Percentiles rank a stretch among this genome's conserved stretches.
Evolutionary conservation across 2,113 vertebrate species (phyloP).

Genomic region (Bufo bufo): DNA sequence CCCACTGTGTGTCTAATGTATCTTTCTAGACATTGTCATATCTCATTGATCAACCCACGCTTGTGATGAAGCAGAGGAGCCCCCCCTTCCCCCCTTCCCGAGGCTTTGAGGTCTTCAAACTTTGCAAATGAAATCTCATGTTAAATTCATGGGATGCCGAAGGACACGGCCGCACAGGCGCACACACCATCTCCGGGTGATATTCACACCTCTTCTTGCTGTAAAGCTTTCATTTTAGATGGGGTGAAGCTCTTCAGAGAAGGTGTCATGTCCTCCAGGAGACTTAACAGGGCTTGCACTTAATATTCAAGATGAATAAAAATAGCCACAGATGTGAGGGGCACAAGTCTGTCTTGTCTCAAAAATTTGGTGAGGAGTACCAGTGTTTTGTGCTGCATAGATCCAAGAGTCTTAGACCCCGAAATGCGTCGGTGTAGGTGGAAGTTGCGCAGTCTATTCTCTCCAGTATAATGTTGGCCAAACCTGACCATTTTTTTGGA

Average conservation of each 20-base stretch:
- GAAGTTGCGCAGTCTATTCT: no score
- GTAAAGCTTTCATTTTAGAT: neutral
- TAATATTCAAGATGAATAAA: constrained; percentile 1
- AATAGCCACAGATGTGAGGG: neutral
- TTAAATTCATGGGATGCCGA: constrained; percentile 54
- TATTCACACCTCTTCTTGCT: neutral
- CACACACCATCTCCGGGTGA: constrained; percentile 6
- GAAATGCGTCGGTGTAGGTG: neutral
- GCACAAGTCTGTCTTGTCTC: neutral
- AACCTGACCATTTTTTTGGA: no score
- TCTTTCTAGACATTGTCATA: constrained; percentile 44
- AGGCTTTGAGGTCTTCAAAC: constrained; percentile 43
- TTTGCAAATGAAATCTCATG: constrained; percentile 55
- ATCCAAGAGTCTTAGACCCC: neutral
- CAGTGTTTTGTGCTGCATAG: neutral
- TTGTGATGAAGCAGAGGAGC: constrained; percentile 31
- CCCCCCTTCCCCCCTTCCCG: neutral
- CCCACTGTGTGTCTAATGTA: constrained; percentile 22
- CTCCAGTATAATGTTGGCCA: no score
- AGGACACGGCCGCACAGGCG: constrained; percentile 32
- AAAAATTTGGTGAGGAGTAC: neutral
- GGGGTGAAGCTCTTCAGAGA: constrained; percentile 34
- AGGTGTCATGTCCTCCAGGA: neutral
- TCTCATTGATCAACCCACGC: constrained; percentile 43
- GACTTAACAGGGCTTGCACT: neutral